Conservation (phyloP, 2,797 vertebrate genomes). For the Fistularia commersonii region DNA sequence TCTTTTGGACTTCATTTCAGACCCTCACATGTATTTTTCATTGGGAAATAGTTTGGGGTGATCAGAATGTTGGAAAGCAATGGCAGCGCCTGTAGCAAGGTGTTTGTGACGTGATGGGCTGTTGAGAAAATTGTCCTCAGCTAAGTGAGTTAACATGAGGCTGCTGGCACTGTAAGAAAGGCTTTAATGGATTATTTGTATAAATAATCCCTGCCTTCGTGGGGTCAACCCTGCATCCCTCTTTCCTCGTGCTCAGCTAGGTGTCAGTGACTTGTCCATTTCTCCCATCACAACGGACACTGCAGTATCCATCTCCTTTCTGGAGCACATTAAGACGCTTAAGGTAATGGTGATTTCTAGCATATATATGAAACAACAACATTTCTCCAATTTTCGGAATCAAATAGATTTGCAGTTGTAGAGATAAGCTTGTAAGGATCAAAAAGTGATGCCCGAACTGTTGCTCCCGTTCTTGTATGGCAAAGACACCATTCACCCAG, state of each 20-base stretch:
- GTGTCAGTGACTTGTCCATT: constrained; percentile 98
- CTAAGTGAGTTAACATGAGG: constrained; percentile 97
- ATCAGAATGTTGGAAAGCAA: constrained; percentile 42
- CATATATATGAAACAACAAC: no score
- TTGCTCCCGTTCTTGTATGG: no score
- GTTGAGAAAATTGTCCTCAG: constrained; percentile 80
- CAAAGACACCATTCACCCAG: no score
- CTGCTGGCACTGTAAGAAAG: constrained; percentile 99
- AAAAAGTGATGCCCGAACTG: no score
- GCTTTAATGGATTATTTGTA: constrained; percentile 99
- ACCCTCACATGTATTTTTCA: constrained; percentile 12
- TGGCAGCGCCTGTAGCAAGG: constrained; percentile 73
- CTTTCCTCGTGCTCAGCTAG: constrained; percentile 98
- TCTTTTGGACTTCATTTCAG: no score
- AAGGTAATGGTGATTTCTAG: constrained; percentile 5
- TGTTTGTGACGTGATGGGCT: constrained; percentile 80
- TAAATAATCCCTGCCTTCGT: constrained; percentile 92
- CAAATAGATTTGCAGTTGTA: no score
- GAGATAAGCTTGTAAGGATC: no score
- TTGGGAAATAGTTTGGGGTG: constrained; percentile 42
- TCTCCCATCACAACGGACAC: constrained; percentile 93
- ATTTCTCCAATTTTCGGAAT: no score
- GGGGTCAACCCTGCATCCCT: constrained; percentile 97
- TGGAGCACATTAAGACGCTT: constrained; percentile 65
- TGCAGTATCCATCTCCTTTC: constrained; percentile 87